Evolutionary conservation across 2,888 invertebrate species (phyloP).

Genomic region (Spatulosminthurus flaviceps): DNA sequence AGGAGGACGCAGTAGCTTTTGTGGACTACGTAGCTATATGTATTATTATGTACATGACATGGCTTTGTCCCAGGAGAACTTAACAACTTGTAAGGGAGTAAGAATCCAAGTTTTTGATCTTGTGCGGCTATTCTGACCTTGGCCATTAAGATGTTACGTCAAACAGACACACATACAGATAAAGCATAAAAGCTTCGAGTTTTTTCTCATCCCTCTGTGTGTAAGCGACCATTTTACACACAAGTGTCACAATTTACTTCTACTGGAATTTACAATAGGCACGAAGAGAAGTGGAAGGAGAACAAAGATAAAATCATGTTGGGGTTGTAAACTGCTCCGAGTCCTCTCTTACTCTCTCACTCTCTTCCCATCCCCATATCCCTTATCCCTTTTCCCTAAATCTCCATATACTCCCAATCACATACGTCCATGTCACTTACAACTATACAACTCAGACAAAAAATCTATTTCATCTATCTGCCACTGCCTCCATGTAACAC

Average conservation of each 20-base stretch:
- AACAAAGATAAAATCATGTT: slow-evolving; percentile 30
- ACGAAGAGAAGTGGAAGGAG: neutral
- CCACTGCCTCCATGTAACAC: too few relatives aligned
- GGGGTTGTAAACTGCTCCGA: slow-evolving; percentile 19
- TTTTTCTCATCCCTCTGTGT: slow-evolving; percentile 19
- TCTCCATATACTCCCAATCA: slow-evolving; percentile 11
- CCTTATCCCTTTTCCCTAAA: neutral
- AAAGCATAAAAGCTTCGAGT: slow-evolving; percentile 34
- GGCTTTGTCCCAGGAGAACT: too few relatives aligned
- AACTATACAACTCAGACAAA: neutral
- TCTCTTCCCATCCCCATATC: neutral
- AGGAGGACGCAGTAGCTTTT: too few relatives aligned
- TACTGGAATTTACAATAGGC: slow-evolving; percentile 38
- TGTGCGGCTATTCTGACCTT: slow-evolving; percentile 24
- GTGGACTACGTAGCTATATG: too few relatives aligned
- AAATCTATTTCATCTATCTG: neutral
- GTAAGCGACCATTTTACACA: slow-evolving; percentile 37
- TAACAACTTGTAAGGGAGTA: neutral
- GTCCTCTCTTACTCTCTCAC: neutral
- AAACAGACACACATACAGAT: slow-evolving; percentile 27
- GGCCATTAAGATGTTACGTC: slow-evolving; percentile 41
- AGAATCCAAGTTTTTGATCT: slow-evolving; percentile 1
- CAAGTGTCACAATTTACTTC: slow-evolving; percentile 37
- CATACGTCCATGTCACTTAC: neutral
- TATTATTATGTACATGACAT: too few relatives aligned